Base-by-base conservation (phyloP, 2,888 invertebrate species). In the Notocelia uddmanniana region DNA sequence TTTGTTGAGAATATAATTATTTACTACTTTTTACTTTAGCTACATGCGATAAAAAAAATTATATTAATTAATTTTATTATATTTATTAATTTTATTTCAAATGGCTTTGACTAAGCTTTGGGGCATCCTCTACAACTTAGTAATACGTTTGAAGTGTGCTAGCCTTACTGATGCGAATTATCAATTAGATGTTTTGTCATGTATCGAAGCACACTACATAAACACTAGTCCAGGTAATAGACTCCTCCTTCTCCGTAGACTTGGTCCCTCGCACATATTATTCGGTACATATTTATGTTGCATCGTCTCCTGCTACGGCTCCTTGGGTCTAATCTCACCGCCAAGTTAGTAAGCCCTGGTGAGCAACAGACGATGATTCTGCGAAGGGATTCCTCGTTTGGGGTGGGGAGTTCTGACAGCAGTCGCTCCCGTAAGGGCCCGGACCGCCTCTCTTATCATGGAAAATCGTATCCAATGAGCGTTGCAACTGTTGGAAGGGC, bases 1-100 rank as follows among this genome's bases (percentile, higher is more conserved):
- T 52, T 62, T 62, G 31, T 50, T 31, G 31, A 50, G 50, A 34
- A 19, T 37, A 64, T 23, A n/a, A 15, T n/a, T 45, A 31, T 31
- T 41, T 15, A 41, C 15, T 15, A n/a, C 41, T 15, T 41, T 34
- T 41, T 41, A 41, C 6, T 5, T 31, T 41, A 41, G 15, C 6
- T 41, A n/a, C 5, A 6, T 41, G 41, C 37, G 41, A 15, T 41
- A 5, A n/a, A n/a, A n/a, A n/a, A n/a, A n/a, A 41, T 15, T 41
- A 15, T 15, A 5, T 1, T 15, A 11, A 34, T 2, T 41, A 13
- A 41, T 11, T 41, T 13, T 13, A 0, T 41, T 41, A 41, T 11
- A 3, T 13, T 41, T 41, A 41, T 41, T 13, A 26, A 3, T 13
- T 13, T 3, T 2, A 13, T 41, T 41, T 11, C 11, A 10, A 11